Evolutionary conservation across 2,888 invertebrate species (phyloP), one percentile per base, ranked within the genome.

Genomic region (Stenoptilia bipunctidactyla): DNA sequence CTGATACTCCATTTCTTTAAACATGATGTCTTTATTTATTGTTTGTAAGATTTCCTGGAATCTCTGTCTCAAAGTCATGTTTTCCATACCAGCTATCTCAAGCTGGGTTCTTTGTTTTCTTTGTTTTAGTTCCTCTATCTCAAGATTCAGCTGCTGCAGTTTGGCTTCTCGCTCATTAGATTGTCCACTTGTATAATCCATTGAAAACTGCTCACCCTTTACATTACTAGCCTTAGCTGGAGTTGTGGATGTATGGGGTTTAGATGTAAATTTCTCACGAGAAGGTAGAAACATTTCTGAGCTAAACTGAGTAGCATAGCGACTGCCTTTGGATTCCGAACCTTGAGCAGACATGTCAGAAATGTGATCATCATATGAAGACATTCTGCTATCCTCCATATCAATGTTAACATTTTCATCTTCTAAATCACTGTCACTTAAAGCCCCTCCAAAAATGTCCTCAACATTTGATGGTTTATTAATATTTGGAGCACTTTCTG

Each of bases 381-480:
- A 89, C 43, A 92, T 75, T 41, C 89, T 86, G 47, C 90, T 91
- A 52, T 92, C 92, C 54, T 92, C 92, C 39, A 91, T 72, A 61
- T 93, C 93, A 2, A 90, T 88, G 62, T 90, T 91, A 20, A 88
- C 85, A 58, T 88, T 88, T 45, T 91, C 90, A 45, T 93, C 93
- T 38, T 90, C 90, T 30, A 73, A 67, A 48, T 91, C 92, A 5
- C 93, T 93, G 50, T 94, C 94, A 55, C 93, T 94, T 1, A 95
- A 90, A 34, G 92, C 89, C 48, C 92, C 94, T 15, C 95, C 95
- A 75, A 96, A 96, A 53, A 94, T 92, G 52, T 93, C 93, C 42
- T 57, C 55, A n/a, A 58, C 58, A 40, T 58, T 60, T 1, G 53
- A 51, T 8, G 57, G 56, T 3, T 52, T 46, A 38, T 38, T 43